Percentiles rank a stretch among this genome's conserved stretches.
phyloP scores from a whole-genome alignment of 2,888 invertebrate species.

The Torymus tubicola region DNA sequence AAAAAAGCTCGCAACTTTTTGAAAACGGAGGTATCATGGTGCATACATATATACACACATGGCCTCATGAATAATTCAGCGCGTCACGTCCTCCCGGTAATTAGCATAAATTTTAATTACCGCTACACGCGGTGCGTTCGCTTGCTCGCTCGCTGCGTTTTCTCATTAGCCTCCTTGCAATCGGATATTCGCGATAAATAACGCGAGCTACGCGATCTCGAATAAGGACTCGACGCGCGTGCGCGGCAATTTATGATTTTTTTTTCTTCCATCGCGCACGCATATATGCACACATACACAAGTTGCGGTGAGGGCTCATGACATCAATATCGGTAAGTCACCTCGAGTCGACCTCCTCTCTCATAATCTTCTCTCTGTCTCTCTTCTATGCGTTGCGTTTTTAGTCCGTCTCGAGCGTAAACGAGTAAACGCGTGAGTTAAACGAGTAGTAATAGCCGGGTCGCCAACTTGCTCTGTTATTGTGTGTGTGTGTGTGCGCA shows the following conservation, averaged over 20 bases:
- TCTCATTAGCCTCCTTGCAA: slow-evolving; percentile 38
- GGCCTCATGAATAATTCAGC: too few species aligned
- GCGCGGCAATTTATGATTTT: slow-evolving; percentile 21
- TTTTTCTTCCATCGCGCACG: slow-evolving; percentile 14
- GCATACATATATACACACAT: too few species aligned
- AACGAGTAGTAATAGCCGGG: slow-evolving; percentile 8
- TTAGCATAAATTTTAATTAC: slow-evolving; percentile 33
- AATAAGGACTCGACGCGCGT: background rate
- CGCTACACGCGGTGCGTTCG: background rate
- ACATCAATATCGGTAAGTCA: slow-evolving; percentile 51
- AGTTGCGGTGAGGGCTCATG: slow-evolving; percentile 1
- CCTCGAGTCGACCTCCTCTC: slow-evolving; percentile 40
- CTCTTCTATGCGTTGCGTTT: background rate
- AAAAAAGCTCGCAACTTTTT: too few species aligned
- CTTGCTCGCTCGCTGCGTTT: background rate
- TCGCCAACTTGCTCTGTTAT: slow-evolving; percentile 1
- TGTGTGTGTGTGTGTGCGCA: background rate
- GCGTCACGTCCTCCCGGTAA: slow-evolving; percentile 3
- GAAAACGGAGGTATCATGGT: too few species aligned
- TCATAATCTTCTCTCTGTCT: background rate
- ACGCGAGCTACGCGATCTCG: background rate
- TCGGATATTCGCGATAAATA: slow-evolving; percentile 23
- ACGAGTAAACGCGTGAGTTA: background rate
- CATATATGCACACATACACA: background rate
- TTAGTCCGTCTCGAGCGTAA: too few species aligned